Base-by-base conservation (phyloP, 2,797 vertebrate species). In the Spheniscus humboldti region DNA sequence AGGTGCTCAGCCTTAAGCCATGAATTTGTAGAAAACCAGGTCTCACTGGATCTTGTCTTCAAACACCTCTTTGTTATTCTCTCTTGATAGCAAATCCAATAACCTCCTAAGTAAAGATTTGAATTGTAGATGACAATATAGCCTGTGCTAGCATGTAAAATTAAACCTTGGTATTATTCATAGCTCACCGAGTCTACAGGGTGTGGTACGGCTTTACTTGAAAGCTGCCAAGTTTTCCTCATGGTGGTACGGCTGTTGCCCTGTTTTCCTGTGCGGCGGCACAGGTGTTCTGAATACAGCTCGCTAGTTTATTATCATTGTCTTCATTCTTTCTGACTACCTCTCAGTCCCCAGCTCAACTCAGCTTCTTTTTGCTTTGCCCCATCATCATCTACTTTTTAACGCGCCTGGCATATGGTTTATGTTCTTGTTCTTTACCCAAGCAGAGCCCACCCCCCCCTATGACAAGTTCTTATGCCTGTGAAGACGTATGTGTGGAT, bases 91-190 rank as follows among this genome's bases (percentile, higher is more conserved):
- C 47, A 69, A 94, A 90, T 69, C 84, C 14, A 91, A 86, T 63
- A 92, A 95, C 82, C 87, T 92, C 59, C n/a, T 45, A 91, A 91
- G 87, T 25, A 94, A 94, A 94, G 73, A 95, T 86, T 69, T 92
- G 67, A 95, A 95, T 92, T 90, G 93, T 73, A 97, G 89, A 94
- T 94, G 85, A 63, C 87, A 92, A 78, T n/a, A 45, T 5, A 94
- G 80, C 89, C 87, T 96, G 91, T 94, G 75, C 81, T 79, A 71
- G 94, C 84, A 91, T 75, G 81, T 63, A 56, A 90, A 91, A 88
- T 81, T 57, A 91, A 96, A 87, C 57, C 35, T 62, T 10, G 47
- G 18, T 55, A 64, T 89, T 92, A 92, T 85, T 95, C 86, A 87
- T 15, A 55, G 91, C 87, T 95, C 85, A 57, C 64, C 72, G 64